Percentiles rank a stretch among this genome's conserved stretches.
phyloP scores from a whole-genome alignment of 2,888 invertebrate species.

The Urechis unicinctus region DNA sequence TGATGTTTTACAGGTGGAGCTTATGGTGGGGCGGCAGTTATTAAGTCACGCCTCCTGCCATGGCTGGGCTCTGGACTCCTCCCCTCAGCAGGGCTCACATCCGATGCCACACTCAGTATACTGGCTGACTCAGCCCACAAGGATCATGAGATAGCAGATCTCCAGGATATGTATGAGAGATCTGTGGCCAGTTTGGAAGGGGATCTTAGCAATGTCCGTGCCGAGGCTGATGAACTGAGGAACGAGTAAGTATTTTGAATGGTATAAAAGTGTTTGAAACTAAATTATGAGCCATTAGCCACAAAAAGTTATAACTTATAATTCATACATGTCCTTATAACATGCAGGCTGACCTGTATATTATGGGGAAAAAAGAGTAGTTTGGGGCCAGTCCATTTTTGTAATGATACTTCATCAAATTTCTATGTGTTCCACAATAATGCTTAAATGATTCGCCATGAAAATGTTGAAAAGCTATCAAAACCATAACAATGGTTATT shows the following conservation, averaged over 20 bases:
- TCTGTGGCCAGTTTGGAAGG: constrained; percentile 35
- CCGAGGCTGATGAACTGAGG: constrained; percentile 39
- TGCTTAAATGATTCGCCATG: too few relatives aligned
- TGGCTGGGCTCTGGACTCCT: constrained; percentile 44
- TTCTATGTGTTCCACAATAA: too few relatives aligned
- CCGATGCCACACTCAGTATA: constrained; percentile 34
- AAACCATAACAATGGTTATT: too few relatives aligned
- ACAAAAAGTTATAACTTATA: too few relatives aligned
- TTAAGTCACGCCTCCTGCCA: constrained; percentile 44
- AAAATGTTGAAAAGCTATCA: too few relatives aligned
- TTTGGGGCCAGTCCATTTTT: too few relatives aligned
- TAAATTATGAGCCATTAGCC: neutral
- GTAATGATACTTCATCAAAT: too few relatives aligned
- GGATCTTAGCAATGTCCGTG: constrained; percentile 31
- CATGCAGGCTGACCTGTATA: too few relatives aligned
- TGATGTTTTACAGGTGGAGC: constrained; percentile 31
- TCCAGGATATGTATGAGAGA: constrained; percentile 41
- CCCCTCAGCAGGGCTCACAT: constrained; percentile 23
- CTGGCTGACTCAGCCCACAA: constrained; percentile 40
- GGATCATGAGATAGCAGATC: constrained; percentile 36
- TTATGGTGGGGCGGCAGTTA: constrained; percentile 43
- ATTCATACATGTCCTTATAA: too few relatives aligned
- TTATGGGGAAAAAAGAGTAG: too few relatives aligned
- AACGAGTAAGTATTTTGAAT: constrained; percentile 35
- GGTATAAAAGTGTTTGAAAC: neutral